A percentile compares a stretch with the other conserved stretches of the same genome.
These are phyloP conservation scores for Flabesymbios commensalis DNA, from an alignment of 2,888 invertebrate species.

Conservation along the genomic window DNA sequence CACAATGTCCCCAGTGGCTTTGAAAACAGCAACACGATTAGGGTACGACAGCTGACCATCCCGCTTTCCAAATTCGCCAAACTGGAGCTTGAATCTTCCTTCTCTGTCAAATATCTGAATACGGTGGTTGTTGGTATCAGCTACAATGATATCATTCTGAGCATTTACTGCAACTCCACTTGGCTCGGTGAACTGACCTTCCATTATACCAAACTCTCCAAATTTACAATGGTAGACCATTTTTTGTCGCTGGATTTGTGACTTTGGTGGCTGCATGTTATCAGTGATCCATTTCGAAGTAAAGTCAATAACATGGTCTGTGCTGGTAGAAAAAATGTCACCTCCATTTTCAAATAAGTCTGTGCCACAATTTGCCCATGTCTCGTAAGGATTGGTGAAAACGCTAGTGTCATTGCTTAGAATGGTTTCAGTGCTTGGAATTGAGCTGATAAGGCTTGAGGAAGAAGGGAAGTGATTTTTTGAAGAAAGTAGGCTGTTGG, in stretches of 20 bases:
- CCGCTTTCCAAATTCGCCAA: slow-evolving; percentile 94
- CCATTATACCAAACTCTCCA: too few species aligned
- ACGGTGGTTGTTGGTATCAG: too few species aligned
- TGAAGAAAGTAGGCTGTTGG: slow-evolving; percentile 56
- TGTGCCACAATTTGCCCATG: slow-evolving; percentile 90
- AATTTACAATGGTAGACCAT: too few species aligned
- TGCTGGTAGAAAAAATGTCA: too few species aligned
- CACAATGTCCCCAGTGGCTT: slow-evolving; percentile 98
- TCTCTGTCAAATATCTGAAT: slow-evolving; percentile 99
- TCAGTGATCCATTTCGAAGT: slow-evolving; percentile 79
- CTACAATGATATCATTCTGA: too few species aligned
- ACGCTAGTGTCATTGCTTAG: too few species aligned
- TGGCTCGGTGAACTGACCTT: too few species aligned
- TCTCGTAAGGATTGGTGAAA: slow-evolving; percentile 79
- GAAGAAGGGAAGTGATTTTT: slow-evolving; percentile 16
- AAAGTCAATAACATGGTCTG: slow-evolving; percentile 70
- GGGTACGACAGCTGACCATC: slow-evolving; percentile 98
- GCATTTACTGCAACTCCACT: too few species aligned
- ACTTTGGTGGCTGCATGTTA: slow-evolving; percentile 63
- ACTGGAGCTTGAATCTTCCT: slow-evolving; percentile 98
- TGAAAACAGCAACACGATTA: slow-evolving; percentile 96
- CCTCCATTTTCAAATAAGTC: slow-evolving; percentile 60
- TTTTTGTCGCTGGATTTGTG: slow-evolving; percentile 97
- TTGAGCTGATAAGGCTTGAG: slow-evolving; percentile 5
- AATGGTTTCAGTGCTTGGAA: slow-evolving; percentile 38